Percentiles rank a stretch among this genome's conserved stretches.
These are phyloP conservation scores for Nineta flava DNA, from an alignment of 2,888 invertebrate genomes.

Conservation along the genomic window DNA sequence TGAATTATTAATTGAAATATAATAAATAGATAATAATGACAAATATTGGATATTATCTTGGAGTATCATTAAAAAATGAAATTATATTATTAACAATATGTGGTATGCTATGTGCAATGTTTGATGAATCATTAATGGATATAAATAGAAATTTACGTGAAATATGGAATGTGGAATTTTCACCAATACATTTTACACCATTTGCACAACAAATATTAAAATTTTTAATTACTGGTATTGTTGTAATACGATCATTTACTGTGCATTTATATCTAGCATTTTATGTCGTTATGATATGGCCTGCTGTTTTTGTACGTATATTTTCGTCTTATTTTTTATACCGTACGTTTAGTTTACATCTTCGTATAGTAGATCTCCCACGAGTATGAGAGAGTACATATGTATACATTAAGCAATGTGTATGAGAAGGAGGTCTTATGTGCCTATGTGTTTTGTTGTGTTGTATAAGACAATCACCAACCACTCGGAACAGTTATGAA, in stretches of 20 bases:
- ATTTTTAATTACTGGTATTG: constrained; percentile 33
- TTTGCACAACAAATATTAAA: constrained; percentile 30
- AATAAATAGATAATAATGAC: too few relatives aligned
- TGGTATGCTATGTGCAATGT: constrained; percentile 33
- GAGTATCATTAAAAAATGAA: constrained; percentile 34
- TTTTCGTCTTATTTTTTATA: too few relatives aligned
- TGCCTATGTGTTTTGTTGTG: too few relatives aligned
- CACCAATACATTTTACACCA: constrained; percentile 8
- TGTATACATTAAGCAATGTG: too few relatives aligned
- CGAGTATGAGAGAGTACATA: too few relatives aligned
- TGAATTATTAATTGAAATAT: too few relatives aligned
- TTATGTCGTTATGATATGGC: constrained; percentile 38
- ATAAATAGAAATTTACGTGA: constrained; percentile 36
- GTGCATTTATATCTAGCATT: constrained; percentile 37
- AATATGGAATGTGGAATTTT: constrained; percentile 32
- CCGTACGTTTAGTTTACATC: too few relatives aligned
- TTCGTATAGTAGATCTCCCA: too few relatives aligned
- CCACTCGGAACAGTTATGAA: too few relatives aligned
- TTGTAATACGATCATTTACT: constrained; percentile 37
- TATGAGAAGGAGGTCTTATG: too few relatives aligned
- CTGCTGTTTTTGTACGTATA: constrained; percentile 33
- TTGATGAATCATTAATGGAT: constrained; percentile 37
- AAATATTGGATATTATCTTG: constrained; percentile 17
- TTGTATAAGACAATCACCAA: too few relatives aligned
- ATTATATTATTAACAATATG: constrained; percentile 34